Evolutionary conservation across 2,888 invertebrate species (phyloP), one percentile per base, ranked within the genome.

Genomic region (Diaperis boleti): DNA sequence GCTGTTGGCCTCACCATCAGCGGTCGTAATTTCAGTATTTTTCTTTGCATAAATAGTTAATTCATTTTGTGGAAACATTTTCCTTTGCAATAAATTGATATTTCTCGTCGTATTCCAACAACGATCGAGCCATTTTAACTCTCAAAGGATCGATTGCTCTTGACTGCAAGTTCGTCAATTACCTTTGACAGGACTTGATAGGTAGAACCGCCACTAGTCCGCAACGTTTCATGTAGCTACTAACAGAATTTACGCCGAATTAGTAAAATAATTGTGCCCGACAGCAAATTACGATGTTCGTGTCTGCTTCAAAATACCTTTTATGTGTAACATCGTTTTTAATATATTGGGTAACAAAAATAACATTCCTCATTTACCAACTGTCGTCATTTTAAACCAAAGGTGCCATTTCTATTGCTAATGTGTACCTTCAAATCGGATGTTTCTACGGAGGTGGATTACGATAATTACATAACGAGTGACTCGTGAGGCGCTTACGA

Each of bases 201-300:
- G 55, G 42, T 41, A 6, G 10, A 54, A 33, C 54, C 54, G 37
- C 37, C 33, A 41, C 50, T 22, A 47, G 47, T 66, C 62, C 60
- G 54, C 45, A 50, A 50, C 41, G 55, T 37, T 44, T 55, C 47
- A 62, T 50, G 42, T 54, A 62, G 59, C 64, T 62, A 60, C 60
- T 66, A 66, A 66, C 45, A 55, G 57, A 68, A 65, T 68, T 65
- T 65, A 56, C 49, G 62, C 52, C 13, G 64, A 62, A 68, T 68
- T 68, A 66, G 60, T 15, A 49, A 62, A 68, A 66, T 68, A 68
- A 66, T 68, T 68, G 64, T 61, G 29, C 50, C 47, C 60, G 64
- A 49, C 65, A 66, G 68, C 64, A 66, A 65, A 68, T 68, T 68
- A 60, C 63, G 42, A 45, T 59, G 52, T 52, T 62, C 49, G 41